Percentiles rank a stretch among this genome's conserved stretches.
These are phyloP conservation scores for Platysternon megacephalum DNA, from an alignment of 2,113 vertebrate genomes.

Conservation along the genomic window DNA sequence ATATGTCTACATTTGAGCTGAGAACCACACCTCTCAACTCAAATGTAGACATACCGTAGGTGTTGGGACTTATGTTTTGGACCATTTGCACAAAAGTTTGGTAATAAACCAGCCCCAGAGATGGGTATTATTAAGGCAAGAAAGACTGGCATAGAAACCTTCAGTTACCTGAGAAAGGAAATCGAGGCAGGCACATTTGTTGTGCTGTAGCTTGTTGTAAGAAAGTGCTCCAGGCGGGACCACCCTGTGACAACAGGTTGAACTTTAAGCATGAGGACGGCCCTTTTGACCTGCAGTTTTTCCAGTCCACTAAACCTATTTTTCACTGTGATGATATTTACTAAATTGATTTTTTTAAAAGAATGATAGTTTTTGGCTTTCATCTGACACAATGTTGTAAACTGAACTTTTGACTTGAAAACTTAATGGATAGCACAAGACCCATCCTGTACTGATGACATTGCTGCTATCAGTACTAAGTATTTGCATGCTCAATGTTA, in stretches of 20 bases:
- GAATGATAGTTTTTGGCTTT: background rate
- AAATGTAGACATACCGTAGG: background rate
- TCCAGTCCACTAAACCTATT: background rate
- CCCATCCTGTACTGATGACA: background rate
- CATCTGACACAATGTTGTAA: background rate
- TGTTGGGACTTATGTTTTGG: background rate
- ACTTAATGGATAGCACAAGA: background rate
- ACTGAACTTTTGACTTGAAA: background rate
- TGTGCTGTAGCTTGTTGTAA: too few species aligned
- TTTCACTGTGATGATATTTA: background rate
- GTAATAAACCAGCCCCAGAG: background rate
- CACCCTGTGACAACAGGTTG: background rate
- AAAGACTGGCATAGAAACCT: background rate
- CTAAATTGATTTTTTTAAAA: background rate
- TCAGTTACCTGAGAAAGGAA: background rate
- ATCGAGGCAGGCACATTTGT: too few species aligned
- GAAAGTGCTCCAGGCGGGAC: too few species aligned
- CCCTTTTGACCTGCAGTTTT: background rate
- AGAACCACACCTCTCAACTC: background rate
- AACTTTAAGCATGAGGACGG: background rate
- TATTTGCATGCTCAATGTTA: background rate
- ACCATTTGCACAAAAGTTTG: background rate
- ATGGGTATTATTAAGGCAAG: background rate
- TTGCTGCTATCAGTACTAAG: background rate
- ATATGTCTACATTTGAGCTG: background rate